These are phyloP conservation scores for Danionella cerebrum DNA, from an alignment of 2,113 vertebrate species.

Conservation along the genomic window DNA sequence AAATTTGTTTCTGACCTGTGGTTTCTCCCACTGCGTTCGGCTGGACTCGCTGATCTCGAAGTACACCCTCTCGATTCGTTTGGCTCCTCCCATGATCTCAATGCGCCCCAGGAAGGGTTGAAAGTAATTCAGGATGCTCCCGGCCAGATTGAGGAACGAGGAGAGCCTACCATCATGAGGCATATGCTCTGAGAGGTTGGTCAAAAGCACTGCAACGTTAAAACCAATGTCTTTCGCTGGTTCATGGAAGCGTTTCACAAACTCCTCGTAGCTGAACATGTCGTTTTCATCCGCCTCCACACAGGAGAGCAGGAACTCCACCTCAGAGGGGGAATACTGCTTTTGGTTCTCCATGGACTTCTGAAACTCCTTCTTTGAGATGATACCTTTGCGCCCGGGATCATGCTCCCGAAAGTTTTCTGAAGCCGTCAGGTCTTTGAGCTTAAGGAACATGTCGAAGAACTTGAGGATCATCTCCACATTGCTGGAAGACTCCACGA, in stretches of 20 bases:
- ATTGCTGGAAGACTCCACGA: conserved; percentile 94
- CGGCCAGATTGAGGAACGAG: conserved; percentile 83
- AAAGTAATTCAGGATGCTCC: conserved; percentile 93
- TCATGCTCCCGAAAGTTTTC: conserved; percentile 93
- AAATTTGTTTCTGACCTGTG: conserved; percentile 71
- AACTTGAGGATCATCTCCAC: conserved; percentile 99
- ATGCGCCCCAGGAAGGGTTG: conserved; percentile 91
- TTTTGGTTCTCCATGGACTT: conserved; percentile 99
- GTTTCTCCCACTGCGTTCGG: conserved; percentile 95
- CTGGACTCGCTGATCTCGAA: conserved; percentile 98
- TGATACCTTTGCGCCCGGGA: conserved; percentile 85
- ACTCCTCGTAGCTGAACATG: conserved; percentile 93
- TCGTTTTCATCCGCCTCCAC: conserved; percentile 94
- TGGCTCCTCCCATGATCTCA: conserved; percentile 96
- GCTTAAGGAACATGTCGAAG: conserved; percentile 98
- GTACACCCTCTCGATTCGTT: conserved; percentile 95
- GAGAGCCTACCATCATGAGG: conserved; percentile 86
- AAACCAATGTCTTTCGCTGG: conserved; percentile 97
- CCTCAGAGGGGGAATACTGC: conserved; percentile 90
- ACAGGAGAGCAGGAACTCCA: conserved; percentile 91
- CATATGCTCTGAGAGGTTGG: conserved; percentile 96
- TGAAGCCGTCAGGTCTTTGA: conserved; percentile 93
- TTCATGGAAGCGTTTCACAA: conserved; percentile 91
- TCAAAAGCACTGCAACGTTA: conserved; percentile 88
- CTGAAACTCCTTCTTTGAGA: conserved; percentile 97